A percentile compares a stretch with the other conserved stretches of the same genome.
Conservation (phyloP, 1,140 invertebrate genomes). For the Parasteatoda tepidariorum region DNA sequence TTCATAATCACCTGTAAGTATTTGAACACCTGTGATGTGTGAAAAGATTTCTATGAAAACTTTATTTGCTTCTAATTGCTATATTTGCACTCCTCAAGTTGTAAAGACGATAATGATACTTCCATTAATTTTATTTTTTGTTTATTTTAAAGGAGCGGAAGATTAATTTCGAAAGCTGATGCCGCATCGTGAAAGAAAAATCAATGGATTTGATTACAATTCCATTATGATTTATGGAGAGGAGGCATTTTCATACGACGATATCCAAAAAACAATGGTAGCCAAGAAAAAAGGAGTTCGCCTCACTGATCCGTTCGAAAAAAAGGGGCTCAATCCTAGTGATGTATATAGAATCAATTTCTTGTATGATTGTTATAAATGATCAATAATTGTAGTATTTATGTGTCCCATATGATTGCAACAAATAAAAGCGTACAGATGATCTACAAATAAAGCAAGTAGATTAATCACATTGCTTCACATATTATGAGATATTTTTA, state of each 20-base stretch:
- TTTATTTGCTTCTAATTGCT: no score
- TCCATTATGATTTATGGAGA: slow-evolving; percentile 3
- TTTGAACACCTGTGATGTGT: no score
- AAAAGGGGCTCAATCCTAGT: background rate
- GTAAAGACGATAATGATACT: background rate
- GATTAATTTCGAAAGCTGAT: background rate
- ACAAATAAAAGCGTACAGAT: no score
- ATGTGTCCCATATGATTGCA: no score
- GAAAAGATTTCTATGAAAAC: no score
- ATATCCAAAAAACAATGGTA: background rate
- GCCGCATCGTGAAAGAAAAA: background rate
- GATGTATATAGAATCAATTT: background rate
- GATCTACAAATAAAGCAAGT: no score
- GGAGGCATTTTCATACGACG: background rate
- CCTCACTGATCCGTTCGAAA: background rate
- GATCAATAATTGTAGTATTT: no score
- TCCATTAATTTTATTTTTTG: background rate
- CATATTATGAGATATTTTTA: no score
- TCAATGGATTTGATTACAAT: background rate
- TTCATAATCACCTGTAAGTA: no score
- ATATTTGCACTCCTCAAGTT: no score
- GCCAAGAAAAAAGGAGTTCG: background rate
- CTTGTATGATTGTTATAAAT: background rate
- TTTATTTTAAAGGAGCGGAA: background rate
- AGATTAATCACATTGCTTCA: no score